Base-by-base conservation (phyloP, 2,888 invertebrate species). In the Parelbella ahira region DNA sequence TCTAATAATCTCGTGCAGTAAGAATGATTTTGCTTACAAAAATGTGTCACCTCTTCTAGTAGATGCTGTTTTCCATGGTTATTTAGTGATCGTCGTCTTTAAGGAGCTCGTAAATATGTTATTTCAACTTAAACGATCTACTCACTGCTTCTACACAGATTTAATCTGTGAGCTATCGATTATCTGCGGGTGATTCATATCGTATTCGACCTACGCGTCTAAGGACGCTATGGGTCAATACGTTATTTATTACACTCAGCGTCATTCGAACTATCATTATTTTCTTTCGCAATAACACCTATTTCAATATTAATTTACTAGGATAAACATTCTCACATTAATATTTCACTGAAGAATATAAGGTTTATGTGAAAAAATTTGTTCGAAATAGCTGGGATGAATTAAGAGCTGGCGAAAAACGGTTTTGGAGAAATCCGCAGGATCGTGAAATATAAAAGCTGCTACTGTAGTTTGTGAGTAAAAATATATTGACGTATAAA, bases 221-320 rank as follows among this genome's bases (percentile, higher is more conserved):
- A 13, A 33, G 39, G 41, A 41, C 27, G 20, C 13, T 10, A 33
- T 27, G 33, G 41, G 41, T 41, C 41, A 41, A 41, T 33, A 41
- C 9, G 21, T 41, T 25, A 39, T 39, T 25, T n/a, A n/a, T n/a
- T n/a, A 25, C 19, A 37, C 8, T 37, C 27, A 11, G 25, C 10
- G 18, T 24, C 18, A 10, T 19, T 18, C 18, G 9, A 18, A 28
- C 28, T 7, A 28, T 28, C 12, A 36, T 36, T 36, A 25, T 25
- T 23, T 9, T 18, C 7, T 25, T 36, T 18, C 18, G 36, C 9
- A 34, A 28, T 10, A n/a, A 27, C 15, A 15, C 15, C 15, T 15
- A 15, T n/a, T n/a, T n/a, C n/a, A n/a, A n/a, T n/a, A n/a, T n/a
- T n/a, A n/a, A n/a, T n/a, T n/a, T n/a, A n/a, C n/a, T n/a, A n/a